These are phyloP conservation scores for Rhabditophanes sp. DNA, from an alignment of 2,888 invertebrate species.

Conservation along the genomic window DNA sequence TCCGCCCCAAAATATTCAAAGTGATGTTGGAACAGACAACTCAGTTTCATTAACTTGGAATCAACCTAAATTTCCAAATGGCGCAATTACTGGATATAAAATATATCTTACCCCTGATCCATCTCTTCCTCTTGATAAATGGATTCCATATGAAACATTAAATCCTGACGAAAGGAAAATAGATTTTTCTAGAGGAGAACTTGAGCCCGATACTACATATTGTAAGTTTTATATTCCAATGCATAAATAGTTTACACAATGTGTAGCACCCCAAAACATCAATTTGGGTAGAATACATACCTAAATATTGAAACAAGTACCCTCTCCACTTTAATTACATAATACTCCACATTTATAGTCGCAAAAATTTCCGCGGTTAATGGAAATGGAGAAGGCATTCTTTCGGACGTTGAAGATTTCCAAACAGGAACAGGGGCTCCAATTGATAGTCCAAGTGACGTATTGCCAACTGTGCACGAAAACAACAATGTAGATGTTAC, in stretches of 20 bases:
- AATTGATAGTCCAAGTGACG: slow-evolving; percentile 33
- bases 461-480: slow-evolving; percentile 24
- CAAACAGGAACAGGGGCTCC: slow-evolving; percentile 39
- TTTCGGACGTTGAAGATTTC: slow-evolving; percentile 28
- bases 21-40: slow-evolving; percentile 38
- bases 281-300: too few relatives aligned
- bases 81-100: slow-evolving; percentile 34
- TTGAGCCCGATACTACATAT: slow-evolving; percentile 42
- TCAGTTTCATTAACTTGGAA: slow-evolving; percentile 37
- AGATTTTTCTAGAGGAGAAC: slow-evolving; percentile 30
- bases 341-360: too few relatives aligned
- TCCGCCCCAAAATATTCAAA: slow-evolving; percentile 26
- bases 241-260: too few relatives aligned
- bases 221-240: too few relatives aligned
- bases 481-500: slow-evolving; percentile 37
- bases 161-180: slow-evolving; percentile 14
- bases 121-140: slow-evolving; percentile 32
- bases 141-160: slow-evolving; percentile 27
- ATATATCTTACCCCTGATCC: slow-evolving; percentile 41
- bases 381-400: slow-evolving; percentile 31
- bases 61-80: slow-evolving; percentile 37
- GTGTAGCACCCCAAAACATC: too few relatives aligned
- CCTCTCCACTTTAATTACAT: too few relatives aligned
- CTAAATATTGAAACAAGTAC: too few relatives aligned
- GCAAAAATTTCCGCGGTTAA: slow-evolving; percentile 36